Conservation (phyloP, 2,113 vertebrate species). For the Cyanoderma ruficeps region DNA sequence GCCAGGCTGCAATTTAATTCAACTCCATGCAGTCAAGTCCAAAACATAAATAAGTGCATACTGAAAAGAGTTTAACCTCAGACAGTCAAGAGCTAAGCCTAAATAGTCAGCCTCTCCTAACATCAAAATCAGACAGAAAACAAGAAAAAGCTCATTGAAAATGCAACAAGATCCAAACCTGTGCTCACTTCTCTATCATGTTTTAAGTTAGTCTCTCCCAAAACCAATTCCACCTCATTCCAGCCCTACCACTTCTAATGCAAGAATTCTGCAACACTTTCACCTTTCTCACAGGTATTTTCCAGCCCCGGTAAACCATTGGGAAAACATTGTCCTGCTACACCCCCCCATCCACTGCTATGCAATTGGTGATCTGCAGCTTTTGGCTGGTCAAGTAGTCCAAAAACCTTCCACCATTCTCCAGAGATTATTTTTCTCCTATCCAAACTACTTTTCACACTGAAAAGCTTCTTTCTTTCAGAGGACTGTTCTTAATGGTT, state of each 20-base stretch:
- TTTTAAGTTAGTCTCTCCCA: not conserved
- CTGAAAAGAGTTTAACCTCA: not conserved
- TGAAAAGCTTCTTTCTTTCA: not conserved
- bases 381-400: not conserved
- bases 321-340: not conserved
- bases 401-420: not conserved
- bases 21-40: not conserved
- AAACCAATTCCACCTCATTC: not conserved
- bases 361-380: not conserved
- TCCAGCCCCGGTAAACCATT: fast-evolving
- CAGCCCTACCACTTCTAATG: not conserved
- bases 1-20: not conserved
- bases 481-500: not conserved
- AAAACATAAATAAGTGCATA: not conserved
- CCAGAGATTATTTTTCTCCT: not conserved
- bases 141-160: not conserved
- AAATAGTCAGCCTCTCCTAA: not conserved
- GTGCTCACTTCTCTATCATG: not conserved
- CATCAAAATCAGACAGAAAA: not conserved
- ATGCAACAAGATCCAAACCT: not conserved
- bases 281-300: not conserved
- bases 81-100: not conserved
- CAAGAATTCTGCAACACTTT: not conserved
- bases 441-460: not conserved
- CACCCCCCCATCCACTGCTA: not conserved